Percentiles rank a stretch among this genome's conserved stretches.
phyloP scores from a whole-genome alignment of 2,888 invertebrate genomes.

The Balanococcus diminutus region DNA sequence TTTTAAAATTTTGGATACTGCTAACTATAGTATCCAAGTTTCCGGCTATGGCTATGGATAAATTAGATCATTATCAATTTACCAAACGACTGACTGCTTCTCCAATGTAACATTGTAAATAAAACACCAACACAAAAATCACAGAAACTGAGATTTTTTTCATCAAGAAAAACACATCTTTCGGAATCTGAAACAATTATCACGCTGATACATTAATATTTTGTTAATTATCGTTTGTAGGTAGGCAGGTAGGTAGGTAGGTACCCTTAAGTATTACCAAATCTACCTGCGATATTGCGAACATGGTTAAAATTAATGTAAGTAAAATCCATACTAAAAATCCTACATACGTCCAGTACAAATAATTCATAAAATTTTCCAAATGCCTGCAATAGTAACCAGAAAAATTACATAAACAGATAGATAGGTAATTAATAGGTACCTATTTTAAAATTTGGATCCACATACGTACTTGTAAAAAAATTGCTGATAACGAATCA shows the following conservation, averaged over 20 bases:
- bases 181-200: background rate
- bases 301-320: slow-evolving; percentile 20
- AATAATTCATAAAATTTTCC: slow-evolving; percentile 11
- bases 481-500: slow-evolving; percentile 19
- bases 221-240: background rate
- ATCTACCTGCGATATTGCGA: slow-evolving; percentile 19
- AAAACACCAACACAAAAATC: slow-evolving; percentile 24
- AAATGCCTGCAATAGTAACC: background rate
- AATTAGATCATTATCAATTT: background rate
- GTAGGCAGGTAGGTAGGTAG: too few relatives aligned
- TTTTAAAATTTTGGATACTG: too few relatives aligned
- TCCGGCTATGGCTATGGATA: background rate
- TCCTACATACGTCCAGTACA: slow-evolving; percentile 20
- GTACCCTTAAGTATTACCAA: background rate
- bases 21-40: too few relatives aligned
- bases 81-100: background rate
- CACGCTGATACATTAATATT: background rate
- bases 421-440: background rate
- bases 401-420: too few relatives aligned
- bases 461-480: background rate
- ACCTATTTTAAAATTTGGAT: background rate
- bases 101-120: slow-evolving; percentile 4
- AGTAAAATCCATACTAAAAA: background rate
- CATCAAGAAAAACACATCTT: slow-evolving; percentile 16
- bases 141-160: background rate